Percentiles rank a stretch among this genome's conserved stretches.
These are phyloP conservation scores for Byasa hedistus DNA, from an alignment of 2,888 invertebrate genomes.

Conservation along the genomic window DNA sequence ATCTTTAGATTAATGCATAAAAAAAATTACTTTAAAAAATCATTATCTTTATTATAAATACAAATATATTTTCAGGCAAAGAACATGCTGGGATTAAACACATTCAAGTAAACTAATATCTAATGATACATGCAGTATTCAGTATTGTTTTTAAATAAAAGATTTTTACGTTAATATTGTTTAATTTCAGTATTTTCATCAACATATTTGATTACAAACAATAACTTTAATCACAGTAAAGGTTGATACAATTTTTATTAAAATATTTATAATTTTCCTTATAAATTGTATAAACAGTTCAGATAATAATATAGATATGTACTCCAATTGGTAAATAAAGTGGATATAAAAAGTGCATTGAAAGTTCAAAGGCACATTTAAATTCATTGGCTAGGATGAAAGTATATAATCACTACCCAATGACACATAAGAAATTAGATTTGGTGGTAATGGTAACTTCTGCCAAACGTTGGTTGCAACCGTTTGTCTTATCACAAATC, in stretches of 20 bases:
- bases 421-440: slow-evolving; percentile 69
- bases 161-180: slow-evolving; percentile 22
- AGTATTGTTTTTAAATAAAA: slow-evolving; percentile 37
- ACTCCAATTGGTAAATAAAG: slow-evolving; percentile 35
- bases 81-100: slow-evolving; percentile 72
- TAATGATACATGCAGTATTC: slow-evolving; percentile 30
- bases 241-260: slow-evolving; percentile 47
- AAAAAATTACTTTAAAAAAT: neutral
- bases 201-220: slow-evolving; percentile 32
- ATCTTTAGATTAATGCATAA: no score
- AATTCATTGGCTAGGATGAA: slow-evolving; percentile 49
- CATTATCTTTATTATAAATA: neutral
- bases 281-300: slow-evolving; percentile 60
- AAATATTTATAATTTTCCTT: slow-evolving; percentile 51
- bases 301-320: slow-evolving; percentile 41
- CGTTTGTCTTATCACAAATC: slow-evolving; percentile 86
- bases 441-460: slow-evolving; percentile 82
- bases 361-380: slow-evolving; percentile 52
- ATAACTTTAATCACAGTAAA: slow-evolving; percentile 43
- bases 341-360: slow-evolving; percentile 42
- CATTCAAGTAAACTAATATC: slow-evolving; percentile 51
- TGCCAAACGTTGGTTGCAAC: slow-evolving; percentile 84
- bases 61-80: slow-evolving; percentile 61
- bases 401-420: slow-evolving; percentile 76
- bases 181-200: slow-evolving; percentile 22